Evolutionary conservation across 1,140 invertebrate species (phyloP).

Genomic region (Asobara japonica): DNA sequence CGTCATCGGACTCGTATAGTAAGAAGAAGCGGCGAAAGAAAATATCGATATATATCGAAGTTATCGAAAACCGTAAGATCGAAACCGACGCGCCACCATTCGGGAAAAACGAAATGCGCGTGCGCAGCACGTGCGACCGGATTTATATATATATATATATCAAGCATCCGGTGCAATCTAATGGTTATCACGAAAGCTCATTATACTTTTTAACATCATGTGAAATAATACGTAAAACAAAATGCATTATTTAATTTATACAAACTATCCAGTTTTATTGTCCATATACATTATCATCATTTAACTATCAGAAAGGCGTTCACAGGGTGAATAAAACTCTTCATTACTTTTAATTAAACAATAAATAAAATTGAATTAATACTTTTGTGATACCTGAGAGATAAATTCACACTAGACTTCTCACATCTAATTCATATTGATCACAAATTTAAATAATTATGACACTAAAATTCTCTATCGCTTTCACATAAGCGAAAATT

Average conservation of each 20-base stretch:
- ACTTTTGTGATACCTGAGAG: neutral
- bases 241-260: neutral
- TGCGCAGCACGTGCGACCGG: too few species aligned
- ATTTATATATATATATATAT: too few species aligned
- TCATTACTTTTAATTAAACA: neutral
- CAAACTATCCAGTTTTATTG: conserved; percentile 28
- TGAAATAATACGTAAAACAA: neutral
- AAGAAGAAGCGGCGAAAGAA: too few species aligned
- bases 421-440: neutral
- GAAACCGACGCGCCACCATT: too few species aligned
- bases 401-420: neutral
- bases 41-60: too few species aligned
- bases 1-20: too few species aligned
- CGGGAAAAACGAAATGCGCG: too few species aligned
- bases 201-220: neutral
- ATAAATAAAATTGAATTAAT: neutral
- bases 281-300: conserved; percentile 25
- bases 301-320: neutral
- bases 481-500: neutral
- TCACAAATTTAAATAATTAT: neutral
- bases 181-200: neutral
- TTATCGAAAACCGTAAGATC: too few species aligned
- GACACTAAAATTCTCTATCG: neutral
- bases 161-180: neutral
- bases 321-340: neutral